phyloP scores from a whole-genome alignment of 2,113 vertebrate genomes.

The Bujurquina vittata region DNA sequence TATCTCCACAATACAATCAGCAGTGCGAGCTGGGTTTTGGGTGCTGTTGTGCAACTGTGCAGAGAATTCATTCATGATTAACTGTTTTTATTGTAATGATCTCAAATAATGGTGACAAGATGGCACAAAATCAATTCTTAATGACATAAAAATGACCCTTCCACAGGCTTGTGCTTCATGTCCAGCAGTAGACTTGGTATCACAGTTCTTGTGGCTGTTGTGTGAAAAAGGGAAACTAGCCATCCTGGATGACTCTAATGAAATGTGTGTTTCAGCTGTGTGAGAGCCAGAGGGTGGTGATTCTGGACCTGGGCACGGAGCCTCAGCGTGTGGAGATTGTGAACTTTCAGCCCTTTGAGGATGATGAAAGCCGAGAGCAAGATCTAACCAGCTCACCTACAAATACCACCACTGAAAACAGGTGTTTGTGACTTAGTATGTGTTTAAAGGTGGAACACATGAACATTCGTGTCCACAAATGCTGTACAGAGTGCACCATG shows the following conservation, averaged over 20 bases:
- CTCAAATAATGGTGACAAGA: neutral
- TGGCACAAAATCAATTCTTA: neutral
- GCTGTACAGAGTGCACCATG: too few relatives aligned
- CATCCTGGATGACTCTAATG: neutral
- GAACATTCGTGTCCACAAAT: too few relatives aligned
- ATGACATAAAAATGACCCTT: neutral
- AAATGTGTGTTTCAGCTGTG: conserved; percentile 44
- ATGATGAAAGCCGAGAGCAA: conserved; percentile 52
- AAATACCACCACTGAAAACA: conserved; percentile 67
- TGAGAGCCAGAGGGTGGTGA: conserved; percentile 60
- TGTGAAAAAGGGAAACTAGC: rapidly evolving
- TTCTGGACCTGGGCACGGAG: conserved; percentile 38
- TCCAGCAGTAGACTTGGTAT: neutral
- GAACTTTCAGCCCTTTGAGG: conserved; percentile 54
- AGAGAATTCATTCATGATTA: neutral
- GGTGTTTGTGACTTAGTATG: conserved; percentile 36
- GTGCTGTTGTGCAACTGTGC: neutral
- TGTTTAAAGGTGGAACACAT: too few relatives aligned
- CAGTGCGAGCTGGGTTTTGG: neutral
- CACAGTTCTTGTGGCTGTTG: neutral
- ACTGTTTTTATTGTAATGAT: neutral
- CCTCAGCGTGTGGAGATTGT: conserved; percentile 60
- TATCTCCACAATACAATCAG: conserved; percentile 6
- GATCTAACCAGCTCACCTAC: conserved; percentile 60
- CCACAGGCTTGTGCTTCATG: neutral